Evolutionary conservation across 2,888 invertebrate genomes (phyloP).

Genomic region (Monochamus alternatus): DNA sequence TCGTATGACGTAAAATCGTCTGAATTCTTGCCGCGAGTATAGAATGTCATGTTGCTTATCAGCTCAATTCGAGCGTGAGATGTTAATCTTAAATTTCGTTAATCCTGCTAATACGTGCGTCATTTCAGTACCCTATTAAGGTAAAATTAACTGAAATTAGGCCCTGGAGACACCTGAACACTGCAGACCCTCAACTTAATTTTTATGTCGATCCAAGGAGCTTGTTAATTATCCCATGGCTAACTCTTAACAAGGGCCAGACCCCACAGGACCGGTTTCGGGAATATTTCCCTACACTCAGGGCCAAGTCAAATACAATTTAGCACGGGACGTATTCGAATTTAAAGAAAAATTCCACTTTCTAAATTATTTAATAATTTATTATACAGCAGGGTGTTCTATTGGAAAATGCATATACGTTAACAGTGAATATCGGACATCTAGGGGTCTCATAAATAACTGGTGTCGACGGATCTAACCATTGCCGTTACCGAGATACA

Average conservation of each 20-base stretch:
- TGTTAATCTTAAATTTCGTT: not conserved
- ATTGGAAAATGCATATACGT: too few relatives aligned
- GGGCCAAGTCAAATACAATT: not conserved
- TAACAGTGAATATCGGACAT: too few relatives aligned
- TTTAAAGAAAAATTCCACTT: too few relatives aligned
- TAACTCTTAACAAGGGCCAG: not conserved
- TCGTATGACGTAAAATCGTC: too few relatives aligned
- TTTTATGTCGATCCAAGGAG: conserved; percentile 2
- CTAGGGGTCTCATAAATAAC: too few relatives aligned
- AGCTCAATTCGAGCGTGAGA: too few relatives aligned
- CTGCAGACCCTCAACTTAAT: not conserved
- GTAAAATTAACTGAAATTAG: not conserved
- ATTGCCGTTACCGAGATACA: too few relatives aligned
- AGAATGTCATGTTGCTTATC: too few relatives aligned
- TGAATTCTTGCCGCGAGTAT: too few relatives aligned
- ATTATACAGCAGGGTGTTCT: too few relatives aligned
- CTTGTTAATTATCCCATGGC: conserved; percentile 3
- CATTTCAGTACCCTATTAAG: not conserved
- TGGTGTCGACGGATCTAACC: too few relatives aligned
- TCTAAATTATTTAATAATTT: too few relatives aligned
- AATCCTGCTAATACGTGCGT: not conserved
- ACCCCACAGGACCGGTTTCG: not conserved
- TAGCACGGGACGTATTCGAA: not conserved
- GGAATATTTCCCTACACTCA: not conserved
- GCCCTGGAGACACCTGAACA: conserved; percentile 1